Base-by-base conservation (phyloP, 2,888 invertebrate species). In the Nasonovia ribisnigri region DNA sequence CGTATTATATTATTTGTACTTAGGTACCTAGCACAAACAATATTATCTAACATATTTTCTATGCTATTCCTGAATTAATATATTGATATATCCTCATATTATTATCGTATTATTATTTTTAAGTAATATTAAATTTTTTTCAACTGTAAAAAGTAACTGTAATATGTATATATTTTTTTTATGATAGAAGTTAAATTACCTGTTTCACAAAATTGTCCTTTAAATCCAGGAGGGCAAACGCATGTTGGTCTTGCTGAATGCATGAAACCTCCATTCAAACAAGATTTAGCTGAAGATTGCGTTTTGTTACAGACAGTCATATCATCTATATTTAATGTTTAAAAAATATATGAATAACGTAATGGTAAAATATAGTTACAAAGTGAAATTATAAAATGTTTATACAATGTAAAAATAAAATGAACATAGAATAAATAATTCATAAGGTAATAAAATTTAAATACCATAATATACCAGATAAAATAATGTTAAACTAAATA, bases 141-240 rank as follows among this genome's bases (percentile, higher is more conserved):
- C n/a, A 60, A 60, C 13, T n/a, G 5, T 51, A 51, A 51, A 51
- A 51, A 51, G 51, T 51, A 51, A 51, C 51, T n/a, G 16, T n/a
- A 13, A n/a, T 67, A n/a, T 67, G n/a, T 13, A 20, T 16, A 67
- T 36, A 36, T 67, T 4, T 77, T 36, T 29, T 77, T 67, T 77
- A 36, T 1, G 20, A 8, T 42, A 36, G 20, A 60, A 26, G n/a
- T 89, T 36, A 0, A 77, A 36, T 46, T 84, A 91, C 91, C 91
- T 84, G 16, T 91, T 29, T 91, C 91, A 91, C 91, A 91, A 42
- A 42, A 51, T 29, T 51, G 6, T 54, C 91, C 91, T 84, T 8
- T 91, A 84, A 91, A 91, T 20, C 91, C 91, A 20, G 84, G 84
- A 43, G 91, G 91, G 20, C 91, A 91, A 54, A 84, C 42, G 54